phyloP scores from a whole-genome alignment of 2,113 vertebrate genomes.

The Chionis minor region DNA sequence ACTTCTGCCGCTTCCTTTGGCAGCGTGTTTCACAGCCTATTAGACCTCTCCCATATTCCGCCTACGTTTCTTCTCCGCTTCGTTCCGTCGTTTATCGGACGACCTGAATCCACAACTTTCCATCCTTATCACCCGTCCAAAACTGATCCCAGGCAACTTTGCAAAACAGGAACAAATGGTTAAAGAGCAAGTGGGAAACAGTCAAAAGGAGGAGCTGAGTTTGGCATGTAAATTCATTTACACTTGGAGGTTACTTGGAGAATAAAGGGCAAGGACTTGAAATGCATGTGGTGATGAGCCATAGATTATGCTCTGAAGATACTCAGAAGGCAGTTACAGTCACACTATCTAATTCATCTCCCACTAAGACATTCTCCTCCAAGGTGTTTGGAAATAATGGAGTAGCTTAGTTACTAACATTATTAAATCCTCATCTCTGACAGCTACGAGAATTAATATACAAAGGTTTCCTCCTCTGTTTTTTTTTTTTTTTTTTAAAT shows the following conservation, averaged over 20 bases:
- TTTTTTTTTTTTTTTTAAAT: neutral
- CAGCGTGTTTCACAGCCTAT: neutral
- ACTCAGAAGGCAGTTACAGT: neutral
- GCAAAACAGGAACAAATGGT: neutral
- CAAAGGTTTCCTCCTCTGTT: neutral
- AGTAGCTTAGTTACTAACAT: conserved; percentile 47
- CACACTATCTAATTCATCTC: conserved; percentile 12
- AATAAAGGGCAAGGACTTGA: conserved; percentile 22
- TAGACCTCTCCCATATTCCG: neutral
- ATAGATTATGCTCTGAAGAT: neutral
- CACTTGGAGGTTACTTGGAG: conserved; percentile 30
- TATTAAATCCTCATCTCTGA: conserved; percentile 62
- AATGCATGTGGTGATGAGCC: neutral
- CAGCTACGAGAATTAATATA: conserved; percentile 45
- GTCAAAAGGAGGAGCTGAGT: neutral
- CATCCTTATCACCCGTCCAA: neutral
- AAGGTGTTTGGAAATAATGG: conserved; percentile 58
- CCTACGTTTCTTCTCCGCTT: neutral
- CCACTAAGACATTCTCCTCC: conserved; percentile 23
- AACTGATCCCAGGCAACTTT: neutral
- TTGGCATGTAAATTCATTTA: neutral
- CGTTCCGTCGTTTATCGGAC: neutral
- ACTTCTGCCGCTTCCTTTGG: conserved; percentile 36
- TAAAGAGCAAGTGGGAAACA: neutral
- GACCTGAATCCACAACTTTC: neutral